Base-by-base conservation (phyloP, 2,113 vertebrate species). In the Perca fluviatilis region DNA sequence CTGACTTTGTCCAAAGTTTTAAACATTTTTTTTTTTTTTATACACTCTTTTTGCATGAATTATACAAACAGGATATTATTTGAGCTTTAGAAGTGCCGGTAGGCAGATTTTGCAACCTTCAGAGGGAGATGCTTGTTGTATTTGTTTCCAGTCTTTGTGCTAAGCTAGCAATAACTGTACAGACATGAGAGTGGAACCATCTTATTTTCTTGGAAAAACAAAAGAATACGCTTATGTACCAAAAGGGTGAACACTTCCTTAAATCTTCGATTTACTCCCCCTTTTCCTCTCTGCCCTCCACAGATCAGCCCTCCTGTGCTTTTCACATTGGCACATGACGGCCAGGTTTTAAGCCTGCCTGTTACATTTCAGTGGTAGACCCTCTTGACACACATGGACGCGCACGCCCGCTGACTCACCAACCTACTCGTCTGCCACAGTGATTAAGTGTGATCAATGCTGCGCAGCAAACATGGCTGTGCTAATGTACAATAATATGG, bases 351-450 rank as follows among this genome's bases (percentile, higher is more conserved):
- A 50, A 90, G 67, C 74, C 76, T 80, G 85, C 77, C 76, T 81
- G 87, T 78, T 89, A 84, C 65, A 87, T 88, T 89, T 90, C 74
- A 71, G 66, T 2, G 18, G 57, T 33, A 58, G 66, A 77, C 47
- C 82, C 53, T 51, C 21, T 49, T 54, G 63, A 87, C 84, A 88
- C 78, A 82, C 25, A 75, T 12, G 40, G 77, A 73, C 67, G 4
- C 61, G 71, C 33, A 40, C 69, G 50, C 69, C 84, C 16, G 33
- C 84, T 91, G 88, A 91, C 85, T 90, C 85, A 85, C 68, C 86
- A 79, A 88, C 79, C 85, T 77, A 65, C 76, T 86, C 12, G 51
- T 84, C 85, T 91, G 88, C 84, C 84, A 78, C 67, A 33, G 72
- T n/a, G 81, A 89, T 85, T 83, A 82, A 82, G 43, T 62, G 64